phyloP scores from a whole-genome alignment of 2,797 vertebrate species.

The Harpagifer antarcticus region DNA sequence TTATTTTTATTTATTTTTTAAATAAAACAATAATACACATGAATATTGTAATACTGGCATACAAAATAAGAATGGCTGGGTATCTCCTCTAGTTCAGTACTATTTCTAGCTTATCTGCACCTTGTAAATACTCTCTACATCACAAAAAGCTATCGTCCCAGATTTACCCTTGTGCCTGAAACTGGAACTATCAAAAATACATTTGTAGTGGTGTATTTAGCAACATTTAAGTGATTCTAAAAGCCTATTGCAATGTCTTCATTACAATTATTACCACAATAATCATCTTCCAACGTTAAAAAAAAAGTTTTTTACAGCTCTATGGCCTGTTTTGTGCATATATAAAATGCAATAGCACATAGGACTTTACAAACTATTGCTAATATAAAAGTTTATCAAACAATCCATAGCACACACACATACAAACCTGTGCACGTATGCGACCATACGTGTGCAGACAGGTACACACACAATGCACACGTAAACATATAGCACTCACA shows the following conservation, averaged over 20 bases:
- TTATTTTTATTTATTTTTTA: conserved; percentile 61
- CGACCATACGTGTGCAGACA: conserved; percentile 34
- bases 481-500: conserved; percentile 29
- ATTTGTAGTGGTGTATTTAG: conserved; percentile 61
- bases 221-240: conserved; percentile 71
- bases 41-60: conserved; percentile 70
- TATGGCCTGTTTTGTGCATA: conserved; percentile 70
- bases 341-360: conserved; percentile 70
- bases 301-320: conserved; percentile 48
- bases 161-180: conserved; percentile 34
- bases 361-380: conserved; percentile 65
- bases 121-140: conserved; percentile 39
- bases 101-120: conserved; percentile 39
- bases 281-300: conserved; percentile 46
- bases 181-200: conserved; percentile 60
- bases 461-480: conserved; percentile 25
- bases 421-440: conserved; percentile 19
- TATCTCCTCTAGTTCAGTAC: conserved; percentile 44
- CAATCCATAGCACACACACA: conserved; percentile 30
- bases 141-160: conserved; percentile 46
- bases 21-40: conserved; percentile 70
- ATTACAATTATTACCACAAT: conserved; percentile 53
- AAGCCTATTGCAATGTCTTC: conserved; percentile 54
- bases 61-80: conserved; percentile 52
- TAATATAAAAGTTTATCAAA: conserved; percentile 70